Evolutionary conservation across 2,113 vertebrate species (phyloP).

Genomic region (Macaca mulatta): DNA sequence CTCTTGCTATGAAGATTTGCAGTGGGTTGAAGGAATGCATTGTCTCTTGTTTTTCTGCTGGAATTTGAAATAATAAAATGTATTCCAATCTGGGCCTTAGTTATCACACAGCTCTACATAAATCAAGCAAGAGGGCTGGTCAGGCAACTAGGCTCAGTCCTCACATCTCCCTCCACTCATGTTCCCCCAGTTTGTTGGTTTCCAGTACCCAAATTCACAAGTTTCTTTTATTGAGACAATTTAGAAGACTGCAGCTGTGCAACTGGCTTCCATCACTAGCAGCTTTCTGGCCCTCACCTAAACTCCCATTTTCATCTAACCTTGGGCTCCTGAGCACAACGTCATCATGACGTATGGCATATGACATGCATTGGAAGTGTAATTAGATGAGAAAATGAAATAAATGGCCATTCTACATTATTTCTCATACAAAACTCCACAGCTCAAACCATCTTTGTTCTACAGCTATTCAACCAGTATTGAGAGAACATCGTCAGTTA

Average conservation of each 20-base stretch:
- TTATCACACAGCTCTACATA: not conserved
- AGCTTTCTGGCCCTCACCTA: not conserved
- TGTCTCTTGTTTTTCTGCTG: not conserved
- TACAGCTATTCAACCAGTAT: not conserved
- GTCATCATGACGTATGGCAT: not conserved
- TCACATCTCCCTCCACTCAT: not conserved
- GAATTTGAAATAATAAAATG: not conserved
- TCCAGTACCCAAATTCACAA: not conserved
- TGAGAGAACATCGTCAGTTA: not conserved
- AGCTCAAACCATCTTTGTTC: not conserved
- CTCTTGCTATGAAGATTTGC: constrained; percentile 33
- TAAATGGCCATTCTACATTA: not conserved
- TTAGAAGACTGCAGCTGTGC: not conserved
- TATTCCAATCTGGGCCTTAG: not conserved
- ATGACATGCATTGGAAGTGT: not conserved
- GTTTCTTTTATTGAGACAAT: not conserved
- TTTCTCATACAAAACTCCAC: not conserved
- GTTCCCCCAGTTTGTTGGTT: not conserved
- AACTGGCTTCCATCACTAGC: not conserved
- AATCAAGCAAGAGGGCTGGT: not conserved
- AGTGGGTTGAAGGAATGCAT: not conserved
- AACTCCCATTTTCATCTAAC: not conserved
- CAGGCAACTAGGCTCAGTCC: not conserved
- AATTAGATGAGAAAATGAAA: not conserved
- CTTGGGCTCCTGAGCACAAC: not conserved